A percentile compares a stretch with the other conserved stretches of the same genome.
These are phyloP conservation scores for Nannoperca obscura DNA, from an alignment of 2,797 vertebrate species.

Conservation along the genomic window DNA sequence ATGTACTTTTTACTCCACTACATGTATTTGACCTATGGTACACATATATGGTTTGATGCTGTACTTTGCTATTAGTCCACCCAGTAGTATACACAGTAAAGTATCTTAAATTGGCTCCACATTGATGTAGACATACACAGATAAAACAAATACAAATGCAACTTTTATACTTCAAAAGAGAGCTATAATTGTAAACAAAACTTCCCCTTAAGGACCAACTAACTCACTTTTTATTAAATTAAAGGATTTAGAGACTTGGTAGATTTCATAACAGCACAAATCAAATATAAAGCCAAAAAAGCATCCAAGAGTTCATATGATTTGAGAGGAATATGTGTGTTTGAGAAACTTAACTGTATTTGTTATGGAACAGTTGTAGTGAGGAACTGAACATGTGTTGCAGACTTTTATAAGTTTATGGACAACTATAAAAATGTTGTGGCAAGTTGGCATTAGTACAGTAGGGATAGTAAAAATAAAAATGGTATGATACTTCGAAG, in stretches of 20 bases:
- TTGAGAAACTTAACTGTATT: neutral
- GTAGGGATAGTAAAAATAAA: neutral
- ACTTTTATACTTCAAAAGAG: neutral
- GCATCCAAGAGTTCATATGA: neutral
- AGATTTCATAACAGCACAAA: neutral
- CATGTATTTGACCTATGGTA: neutral
- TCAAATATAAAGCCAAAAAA: neutral
- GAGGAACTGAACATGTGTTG: neutral
- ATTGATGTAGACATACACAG: neutral
- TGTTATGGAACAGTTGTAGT: neutral
- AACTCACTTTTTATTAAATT: neutral
- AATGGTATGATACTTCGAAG: neutral
- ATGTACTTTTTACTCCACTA: neutral
- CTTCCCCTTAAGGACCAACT: neutral
- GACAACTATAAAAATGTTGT: neutral
- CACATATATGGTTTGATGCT: neutral
- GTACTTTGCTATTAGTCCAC: neutral
- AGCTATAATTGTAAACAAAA: conserved; percentile 8
- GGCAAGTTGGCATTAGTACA: neutral
- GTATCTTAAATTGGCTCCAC: neutral
- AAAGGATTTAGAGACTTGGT: neutral
- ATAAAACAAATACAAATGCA: neutral
- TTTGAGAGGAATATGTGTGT: neutral
- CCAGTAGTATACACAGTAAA: neutral
- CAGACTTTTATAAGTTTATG: neutral